phyloP scores from a whole-genome alignment of 2,888 invertebrate species.

The Gnatocerus cornutus region DNA sequence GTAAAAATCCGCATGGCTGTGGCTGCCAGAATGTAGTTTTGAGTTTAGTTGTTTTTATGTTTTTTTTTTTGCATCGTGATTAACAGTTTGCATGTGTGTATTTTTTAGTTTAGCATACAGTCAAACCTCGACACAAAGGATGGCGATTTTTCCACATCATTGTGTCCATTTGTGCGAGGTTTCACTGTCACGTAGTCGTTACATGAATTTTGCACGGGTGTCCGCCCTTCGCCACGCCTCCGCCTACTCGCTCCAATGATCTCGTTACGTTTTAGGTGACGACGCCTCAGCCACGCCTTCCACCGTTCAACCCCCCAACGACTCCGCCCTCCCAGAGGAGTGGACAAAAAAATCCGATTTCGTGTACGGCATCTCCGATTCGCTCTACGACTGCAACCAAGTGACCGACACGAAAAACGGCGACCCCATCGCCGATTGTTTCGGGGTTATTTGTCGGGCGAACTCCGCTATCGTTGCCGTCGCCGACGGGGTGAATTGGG shows the following conservation, averaged over 20 bases:
- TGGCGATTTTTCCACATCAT: background rate
- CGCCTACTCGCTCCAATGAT: background rate
- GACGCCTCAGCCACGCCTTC: conserved; percentile 45
- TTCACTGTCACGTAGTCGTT: no score
- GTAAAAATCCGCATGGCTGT: conserved; percentile 58
- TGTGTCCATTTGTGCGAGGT: background rate
- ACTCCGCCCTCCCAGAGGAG: conserved; percentile 66
- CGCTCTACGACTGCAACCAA: conserved; percentile 89
- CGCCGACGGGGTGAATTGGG: conserved; percentile 95
- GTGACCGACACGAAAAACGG: conserved; percentile 81
- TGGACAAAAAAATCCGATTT: conserved; percentile 76
- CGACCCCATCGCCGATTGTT: conserved; percentile 91
- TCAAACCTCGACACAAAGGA: no score
- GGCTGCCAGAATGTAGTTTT: conserved; percentile 26
- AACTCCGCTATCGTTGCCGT: conserved; percentile 86
- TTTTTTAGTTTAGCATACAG: background rate
- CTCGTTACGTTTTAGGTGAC: conserved; percentile 38
- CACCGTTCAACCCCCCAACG: conserved; percentile 53
- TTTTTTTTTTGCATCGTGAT: conserved; percentile 21
- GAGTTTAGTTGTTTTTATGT: conserved; percentile 4
- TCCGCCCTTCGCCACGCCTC: background rate
- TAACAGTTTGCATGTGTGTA: conserved; percentile 15
- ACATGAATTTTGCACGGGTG: no score
- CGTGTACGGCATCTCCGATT: conserved; percentile 83
- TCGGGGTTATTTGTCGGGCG: conserved; percentile 81